Evolutionary conservation across 2,888 invertebrate species (phyloP), one percentile per base, ranked within the genome.

Genomic region (Cheilosia vernalis): DNA sequence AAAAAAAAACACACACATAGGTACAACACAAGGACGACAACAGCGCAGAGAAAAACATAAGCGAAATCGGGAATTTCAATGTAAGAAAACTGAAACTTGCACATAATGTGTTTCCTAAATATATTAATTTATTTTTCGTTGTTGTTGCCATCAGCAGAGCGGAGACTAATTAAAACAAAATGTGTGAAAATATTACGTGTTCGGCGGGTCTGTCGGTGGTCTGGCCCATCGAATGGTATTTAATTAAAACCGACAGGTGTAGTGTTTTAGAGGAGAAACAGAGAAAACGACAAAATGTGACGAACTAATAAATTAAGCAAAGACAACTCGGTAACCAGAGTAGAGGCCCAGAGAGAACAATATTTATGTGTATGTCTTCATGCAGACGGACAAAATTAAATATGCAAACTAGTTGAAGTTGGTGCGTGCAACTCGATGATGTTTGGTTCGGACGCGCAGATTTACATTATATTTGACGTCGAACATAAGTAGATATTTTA

Each of bases 181-280:
- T 77, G 80, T 85, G 85, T 85, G 76, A 85, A 85, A 80, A 66
- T 77, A 77, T 58, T 77, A 72, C 70, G 60, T 55, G 64, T 67
- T 42, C 55, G 53, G 17, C 55, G 53, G 27, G 33, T 44, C 55
- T 37, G 56, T 58, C 58, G 79, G 79, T 83, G 72, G 64, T 83
- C 47, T 82, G 49, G 21, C 55, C 67, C 76, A 81, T 85, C 76
- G 85, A 76, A 80, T 70, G 44, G 64, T 56, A 70, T 77, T 81
- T 85, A 81, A 85, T 85, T 76, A 81, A 76, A 80, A 70, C 66
- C 51, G 85, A 85, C 85, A 85, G 85, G 85, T 85, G 85, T 77
- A 24, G 51, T 51, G 51, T 51, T 15, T 10, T 24, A 2, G 61
- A 44, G 10, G 15, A 40, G 58, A 19, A n/a, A 40, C 51, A 47